Evolutionary conservation across 1,140 invertebrate species (phyloP), one percentile per base, ranked within the genome.

Genomic region (Bombus soroeensis): DNA sequence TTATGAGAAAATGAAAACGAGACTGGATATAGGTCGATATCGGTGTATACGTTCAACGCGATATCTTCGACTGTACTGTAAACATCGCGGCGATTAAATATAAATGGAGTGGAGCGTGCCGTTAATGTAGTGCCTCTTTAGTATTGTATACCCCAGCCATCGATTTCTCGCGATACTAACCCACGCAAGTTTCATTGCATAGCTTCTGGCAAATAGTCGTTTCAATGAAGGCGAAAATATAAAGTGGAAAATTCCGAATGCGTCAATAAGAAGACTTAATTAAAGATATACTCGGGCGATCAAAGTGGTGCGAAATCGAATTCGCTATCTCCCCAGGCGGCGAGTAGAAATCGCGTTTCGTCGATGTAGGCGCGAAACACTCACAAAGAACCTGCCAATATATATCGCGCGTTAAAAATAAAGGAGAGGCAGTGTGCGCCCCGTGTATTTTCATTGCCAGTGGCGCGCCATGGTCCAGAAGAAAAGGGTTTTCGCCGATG

Each of bases 381-480:
- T n/a, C 5, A 78, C 53, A 87, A 87, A 87, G 70, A 62, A 57
- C 18, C 59, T 84, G 81, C 86, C 86, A 87, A 87, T 87, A 74
- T 74, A 73, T 68, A 83, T 43, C 66, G 43, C 13, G 78, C 66
- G 88, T 84, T 74, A 87, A 87, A 84, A 88, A 90, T 87, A 88
- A 85, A 89, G 74, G 59, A 81, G 68, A 25, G 12, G 9, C n/a
- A 13, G 39, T n/a, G 28, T 18, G 41, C 43, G 62, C 57, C 18
- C 59, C 70, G 86, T 71, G 76, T 87, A 86, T 89, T 89, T 90
- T 89, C 85, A 89, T 87, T 85, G 89, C 89, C 81, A 80, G 66
- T 83, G 78, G 80, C 79, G 79, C 85, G 47, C 66, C 78, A 80
- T 22, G 22, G 75, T 18, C 64, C 62, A 74, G 85, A 73, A 87